These are phyloP conservation scores for Sylvia atricapilla DNA, from an alignment of 2,113 vertebrate genomes.

Conservation along the genomic window DNA sequence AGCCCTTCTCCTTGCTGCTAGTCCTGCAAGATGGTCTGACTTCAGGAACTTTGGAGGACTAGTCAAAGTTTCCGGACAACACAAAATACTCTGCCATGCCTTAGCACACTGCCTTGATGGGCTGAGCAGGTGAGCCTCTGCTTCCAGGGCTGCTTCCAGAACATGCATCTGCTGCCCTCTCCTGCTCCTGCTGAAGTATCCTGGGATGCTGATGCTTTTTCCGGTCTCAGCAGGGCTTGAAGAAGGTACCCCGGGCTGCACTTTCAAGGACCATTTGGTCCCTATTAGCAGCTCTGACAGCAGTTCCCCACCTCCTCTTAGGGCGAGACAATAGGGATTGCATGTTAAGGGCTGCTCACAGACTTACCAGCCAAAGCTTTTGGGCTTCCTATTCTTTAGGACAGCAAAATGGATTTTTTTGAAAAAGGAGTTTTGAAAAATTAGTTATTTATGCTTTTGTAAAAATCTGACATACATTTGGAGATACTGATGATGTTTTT, in stretches of 20 bases:
- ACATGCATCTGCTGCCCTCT: background rate
- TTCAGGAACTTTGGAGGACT: background rate
- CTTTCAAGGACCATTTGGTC: background rate
- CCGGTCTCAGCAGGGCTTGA: background rate
- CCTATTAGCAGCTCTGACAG: background rate
- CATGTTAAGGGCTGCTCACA: background rate
- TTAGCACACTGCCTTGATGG: background rate
- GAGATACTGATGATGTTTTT: background rate
- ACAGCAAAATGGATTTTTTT: background rate
- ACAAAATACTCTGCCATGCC: background rate
- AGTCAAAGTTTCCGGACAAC: background rate
- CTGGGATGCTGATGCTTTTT: background rate
- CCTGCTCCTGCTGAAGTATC: background rate
- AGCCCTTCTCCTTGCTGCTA: background rate
- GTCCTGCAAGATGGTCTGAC: background rate
- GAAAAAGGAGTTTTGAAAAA: background rate
- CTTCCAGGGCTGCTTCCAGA: background rate
- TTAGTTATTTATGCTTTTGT: background rate
- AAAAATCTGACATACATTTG: background rate
- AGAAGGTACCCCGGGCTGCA: fast-evolving
- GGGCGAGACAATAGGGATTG: background rate
- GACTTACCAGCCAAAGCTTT: background rate
- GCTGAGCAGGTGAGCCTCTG: fast-evolving
- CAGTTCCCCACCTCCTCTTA: background rate
- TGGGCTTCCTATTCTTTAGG: background rate